Evolutionary conservation across 2,888 invertebrate genomes (phyloP), one percentile per base, ranked within the genome.

Genomic region (Eupithecia centaureata): DNA sequence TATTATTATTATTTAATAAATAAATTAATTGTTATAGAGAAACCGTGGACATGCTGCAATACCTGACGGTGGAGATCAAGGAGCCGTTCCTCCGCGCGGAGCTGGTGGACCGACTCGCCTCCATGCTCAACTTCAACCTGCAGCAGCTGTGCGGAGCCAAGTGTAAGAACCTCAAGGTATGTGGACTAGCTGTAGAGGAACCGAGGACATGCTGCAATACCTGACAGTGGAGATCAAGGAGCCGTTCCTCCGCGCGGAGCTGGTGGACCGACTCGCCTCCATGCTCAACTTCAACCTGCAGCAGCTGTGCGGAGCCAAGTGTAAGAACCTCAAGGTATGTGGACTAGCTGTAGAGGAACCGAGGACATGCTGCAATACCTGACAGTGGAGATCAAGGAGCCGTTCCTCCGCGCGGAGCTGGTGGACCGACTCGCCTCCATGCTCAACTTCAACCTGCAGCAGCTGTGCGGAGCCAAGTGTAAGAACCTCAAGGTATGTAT

Each of bases 241-340:
- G 85, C 99, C 99, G 56, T 99, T 99, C 93, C 94, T 99, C 78
- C 95, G 97, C 72, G 96, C 98, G 1, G 99, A 98, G 92, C 94
- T 99, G 73, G 98, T 98, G 54, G 98, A 98, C 83, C 94, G 99
- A 63, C 95, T 99, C 67, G 98, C 99, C 65, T 98, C 99, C 67
- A 99, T 99, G 99, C 94, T 99, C 76, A 99, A 99, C 92, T 99
- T 98, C 89, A 99, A 99, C 93, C 94, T 99, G 75, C 97, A 98
- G 85, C 99, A 99, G 87, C 94, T 99, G 61, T 99, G 98, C 88
- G 99, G 99, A 12, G 97, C 98, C 58, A 99, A 99, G 91, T 99
- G 99, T 94, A 97, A 98, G 90, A 96, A 96, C 87, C 94, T 98
- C 70, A 98, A 98, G 94, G 94, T 93, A 28, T n/a, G n/a, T n/a